Percentiles rank a stretch among this genome's conserved stretches.
phyloP scores from a whole-genome alignment of 2,113 vertebrate species.

The Aldabrachelys gigantea region DNA sequence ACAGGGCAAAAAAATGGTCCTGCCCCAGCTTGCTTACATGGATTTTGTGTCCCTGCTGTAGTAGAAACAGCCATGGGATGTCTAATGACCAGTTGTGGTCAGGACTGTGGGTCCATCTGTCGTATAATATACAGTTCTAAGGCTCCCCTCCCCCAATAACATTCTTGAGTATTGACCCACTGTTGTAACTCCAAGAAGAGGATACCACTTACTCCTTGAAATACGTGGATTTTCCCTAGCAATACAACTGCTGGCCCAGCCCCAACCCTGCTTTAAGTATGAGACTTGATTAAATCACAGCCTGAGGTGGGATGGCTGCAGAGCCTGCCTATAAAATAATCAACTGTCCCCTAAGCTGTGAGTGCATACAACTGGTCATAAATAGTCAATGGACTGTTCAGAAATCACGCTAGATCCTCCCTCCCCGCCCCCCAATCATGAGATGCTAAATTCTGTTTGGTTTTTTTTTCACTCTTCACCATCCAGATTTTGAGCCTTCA shows the following conservation, averaged over 20 bases:
- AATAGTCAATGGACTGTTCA: neutral
- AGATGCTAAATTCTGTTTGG: neutral
- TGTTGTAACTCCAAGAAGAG: fast-evolving
- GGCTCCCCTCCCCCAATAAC: too few relatives aligned
- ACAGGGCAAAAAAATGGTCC: neutral
- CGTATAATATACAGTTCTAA: fast-evolving
- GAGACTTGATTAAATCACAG: neutral
- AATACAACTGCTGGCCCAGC: neutral
- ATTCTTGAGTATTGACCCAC: neutral
- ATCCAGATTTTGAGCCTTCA: neutral
- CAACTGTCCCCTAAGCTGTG: fast-evolving
- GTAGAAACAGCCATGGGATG: neutral
- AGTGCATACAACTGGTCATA: neutral
- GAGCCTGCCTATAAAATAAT: fast-evolving
- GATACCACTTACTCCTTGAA: neutral
- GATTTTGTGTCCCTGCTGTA: neutral
- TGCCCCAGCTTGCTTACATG: neutral
- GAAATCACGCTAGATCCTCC: neutral
- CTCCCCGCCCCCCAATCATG: neutral
- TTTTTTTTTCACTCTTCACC: neutral
- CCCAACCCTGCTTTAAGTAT: neutral
- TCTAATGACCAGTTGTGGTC: fast-evolving
- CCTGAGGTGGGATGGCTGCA: neutral
- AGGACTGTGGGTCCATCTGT: neutral
- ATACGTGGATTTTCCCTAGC: neutral